Conservation (phyloP, 2,888 invertebrate genomes). For the Thymelicus sylvestris region DNA sequence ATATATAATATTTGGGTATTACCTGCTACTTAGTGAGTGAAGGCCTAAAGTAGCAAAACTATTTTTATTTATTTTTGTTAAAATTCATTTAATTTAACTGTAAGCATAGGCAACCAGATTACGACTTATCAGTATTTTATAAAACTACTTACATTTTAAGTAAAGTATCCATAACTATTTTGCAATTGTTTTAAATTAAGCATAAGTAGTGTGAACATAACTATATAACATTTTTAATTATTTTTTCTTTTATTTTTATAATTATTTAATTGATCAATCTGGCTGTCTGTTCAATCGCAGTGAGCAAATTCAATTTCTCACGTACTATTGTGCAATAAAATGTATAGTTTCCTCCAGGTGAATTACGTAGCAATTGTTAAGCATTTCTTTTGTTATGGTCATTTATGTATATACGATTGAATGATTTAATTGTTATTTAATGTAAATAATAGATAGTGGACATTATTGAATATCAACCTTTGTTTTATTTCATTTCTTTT, state of each 20-base stretch:
- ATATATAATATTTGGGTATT: background rate
- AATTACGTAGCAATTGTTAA: slow-evolving; percentile 67
- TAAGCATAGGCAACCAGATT: slow-evolving; percentile 12
- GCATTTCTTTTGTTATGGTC: slow-evolving; percentile 55
- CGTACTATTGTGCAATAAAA: slow-evolving; percentile 43
- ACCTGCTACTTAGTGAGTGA: slow-evolving; percentile 10
- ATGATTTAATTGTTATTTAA: slow-evolving; percentile 75
- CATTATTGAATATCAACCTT: slow-evolving; percentile 56
- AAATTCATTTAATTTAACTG: background rate
- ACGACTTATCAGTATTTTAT: slow-evolving; percentile 1
- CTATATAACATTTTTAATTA: background rate
- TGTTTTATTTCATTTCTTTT: slow-evolving; percentile 20
- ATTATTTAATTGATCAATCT: slow-evolving; percentile 18
- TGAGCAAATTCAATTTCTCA: slow-evolving; percentile 30
- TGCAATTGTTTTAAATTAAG: slow-evolving; percentile 2
- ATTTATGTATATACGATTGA: slow-evolving; percentile 75
- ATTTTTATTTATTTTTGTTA: slow-evolving; percentile 13
- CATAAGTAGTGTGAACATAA: background rate
- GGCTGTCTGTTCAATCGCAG: slow-evolving; percentile 19
- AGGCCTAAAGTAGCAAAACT: background rate
- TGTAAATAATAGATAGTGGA: slow-evolving; percentile 83
- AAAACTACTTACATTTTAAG: slow-evolving; percentile 5
- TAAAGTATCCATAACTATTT: background rate
- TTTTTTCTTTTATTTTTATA: background rate
- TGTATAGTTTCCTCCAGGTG: slow-evolving; percentile 41